Evolutionary conservation across 2,888 invertebrate genomes (phyloP).

Genomic region (Alloscopus bannaensis): DNA sequence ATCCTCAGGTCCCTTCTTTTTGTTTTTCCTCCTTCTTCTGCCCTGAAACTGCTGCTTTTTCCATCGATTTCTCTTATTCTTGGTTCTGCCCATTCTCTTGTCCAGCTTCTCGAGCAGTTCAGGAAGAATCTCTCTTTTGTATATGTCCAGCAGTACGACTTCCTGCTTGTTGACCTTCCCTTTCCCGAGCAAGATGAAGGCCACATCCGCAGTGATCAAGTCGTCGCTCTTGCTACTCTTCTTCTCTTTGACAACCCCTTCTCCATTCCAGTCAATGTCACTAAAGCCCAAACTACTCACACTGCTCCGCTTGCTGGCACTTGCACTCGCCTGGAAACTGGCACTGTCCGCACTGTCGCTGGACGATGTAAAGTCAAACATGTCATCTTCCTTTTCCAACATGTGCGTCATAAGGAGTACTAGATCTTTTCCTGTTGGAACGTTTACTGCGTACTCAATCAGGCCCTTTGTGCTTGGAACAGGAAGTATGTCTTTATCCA

Average conservation of each 20-base stretch:
- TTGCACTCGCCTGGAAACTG: neutral
- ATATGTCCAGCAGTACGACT: slow-evolving; percentile 35
- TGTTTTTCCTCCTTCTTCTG: slow-evolving; percentile 21
- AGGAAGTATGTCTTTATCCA: slow-evolving; percentile 53
- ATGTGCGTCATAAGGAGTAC: slow-evolving; percentile 57
- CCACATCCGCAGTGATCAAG: slow-evolving; percentile 50
- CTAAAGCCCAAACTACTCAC: slow-evolving; percentile 45
- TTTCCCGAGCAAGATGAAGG: slow-evolving; percentile 53
- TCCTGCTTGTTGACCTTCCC: slow-evolving; percentile 55
- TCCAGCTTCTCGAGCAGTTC: slow-evolving; percentile 33
- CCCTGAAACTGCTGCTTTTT: slow-evolving; percentile 26
- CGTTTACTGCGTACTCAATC: slow-evolving; percentile 60
- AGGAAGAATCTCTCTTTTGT: slow-evolving; percentile 47
- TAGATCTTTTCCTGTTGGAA: slow-evolving; percentile 60
- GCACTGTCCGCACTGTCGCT: slow-evolving; percentile 53
- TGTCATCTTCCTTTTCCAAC: slow-evolving; percentile 58
- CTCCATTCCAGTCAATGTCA: slow-evolving; percentile 55
- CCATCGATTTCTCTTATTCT: slow-evolving; percentile 18
- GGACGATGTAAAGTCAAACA: slow-evolving; percentile 49
- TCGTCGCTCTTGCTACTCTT: slow-evolving; percentile 29
- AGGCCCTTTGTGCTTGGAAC: slow-evolving; percentile 59
- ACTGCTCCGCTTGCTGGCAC: slow-evolving; percentile 32
- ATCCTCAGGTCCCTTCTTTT: neutral
- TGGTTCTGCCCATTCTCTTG: slow-evolving; percentile 9
- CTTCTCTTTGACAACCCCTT: slow-evolving; percentile 28